Base-by-base conservation (phyloP, 2,113 vertebrate genomes). In the Clarias magur region DNA sequence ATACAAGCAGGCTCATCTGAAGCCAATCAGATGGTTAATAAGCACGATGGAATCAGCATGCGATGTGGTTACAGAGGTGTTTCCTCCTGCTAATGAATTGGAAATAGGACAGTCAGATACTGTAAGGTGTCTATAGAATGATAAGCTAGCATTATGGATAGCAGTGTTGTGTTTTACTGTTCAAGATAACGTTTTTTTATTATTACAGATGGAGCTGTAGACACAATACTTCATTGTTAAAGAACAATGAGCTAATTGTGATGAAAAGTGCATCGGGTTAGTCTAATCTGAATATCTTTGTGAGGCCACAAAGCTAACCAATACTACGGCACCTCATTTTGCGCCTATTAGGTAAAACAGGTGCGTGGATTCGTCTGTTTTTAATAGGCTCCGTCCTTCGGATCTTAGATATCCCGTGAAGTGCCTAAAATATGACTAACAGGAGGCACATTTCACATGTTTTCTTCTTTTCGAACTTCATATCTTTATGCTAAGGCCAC, bases 1-100 rank as follows among this genome's bases (percentile, higher is more conserved):
- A 81, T 67, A 86, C 59, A 65, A 65, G 19, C 79, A 80, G 78
- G 23, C 54, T 72, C 13, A 57, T 82, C 60, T 62, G 38, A 82
- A 34, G 38, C 10, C 68, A 82, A 30, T 38, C 70, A 76, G 42
- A 65, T 76, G 48, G 4, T 82, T 59, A 87, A 73, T n/a, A 62
- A 82, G 34, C 67, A 30, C n/a, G 12, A 30, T 62, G 38, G 54
- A 82, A 82, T 27, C 38, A 30, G 56, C 57, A 42, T 60, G 56
- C 27, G 63, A 57, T 60, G 73, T 30, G 27, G 53, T 60, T 60
- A 53, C 72, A 85, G 84, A 65, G 70, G 57, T 60, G 27, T 75
- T 17, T 60, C 27, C 34, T 54, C 23, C 57, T 11, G 57, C 6
- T 76, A 59, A 82, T 87, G 48, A 82, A 30, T 57, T 56, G 68